Evolutionary conservation across 2,797 vertebrate genomes (phyloP).

Genomic region (Phaenicophaeus curvirostris): DNA sequence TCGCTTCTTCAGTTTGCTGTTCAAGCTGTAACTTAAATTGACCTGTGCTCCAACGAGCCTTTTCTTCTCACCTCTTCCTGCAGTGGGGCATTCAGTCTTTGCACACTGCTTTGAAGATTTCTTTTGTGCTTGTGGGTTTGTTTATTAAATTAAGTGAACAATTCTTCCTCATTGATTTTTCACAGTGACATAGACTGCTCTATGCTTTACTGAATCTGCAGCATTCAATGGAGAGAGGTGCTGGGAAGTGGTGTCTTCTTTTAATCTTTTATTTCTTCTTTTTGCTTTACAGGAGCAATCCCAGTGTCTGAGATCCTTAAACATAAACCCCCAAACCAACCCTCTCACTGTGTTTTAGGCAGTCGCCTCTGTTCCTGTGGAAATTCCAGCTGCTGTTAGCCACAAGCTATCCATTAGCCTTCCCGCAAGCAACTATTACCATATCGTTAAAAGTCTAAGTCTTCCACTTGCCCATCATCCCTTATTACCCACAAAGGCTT

Average conservation of each 20-base stretch:
- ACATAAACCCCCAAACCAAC: accelerated
- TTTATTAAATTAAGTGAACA: background rate
- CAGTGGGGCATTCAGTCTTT: background rate
- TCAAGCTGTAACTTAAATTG: background rate
- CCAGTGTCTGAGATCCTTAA: background rate
- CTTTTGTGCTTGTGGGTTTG: background rate
- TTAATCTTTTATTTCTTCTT: background rate
- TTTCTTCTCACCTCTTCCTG: background rate
- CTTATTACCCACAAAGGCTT: background rate
- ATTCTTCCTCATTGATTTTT: background rate
- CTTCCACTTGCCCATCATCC: background rate
- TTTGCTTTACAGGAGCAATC: background rate
- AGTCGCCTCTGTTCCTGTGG: background rate
- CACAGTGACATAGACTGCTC: background rate
- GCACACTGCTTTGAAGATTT: background rate
- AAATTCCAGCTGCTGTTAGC: background rate
- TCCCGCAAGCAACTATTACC: background rate
- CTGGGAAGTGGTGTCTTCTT: background rate
- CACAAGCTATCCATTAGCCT: background rate
- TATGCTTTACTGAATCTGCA: background rate
- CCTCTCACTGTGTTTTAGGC: accelerated
- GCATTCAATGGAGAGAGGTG: background rate
- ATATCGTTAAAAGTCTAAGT: background rate
- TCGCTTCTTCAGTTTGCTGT: background rate
- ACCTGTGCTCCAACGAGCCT: background rate